Base-by-base conservation (phyloP, 2,888 invertebrate species). In the Andrena hattorfiana region DNA sequence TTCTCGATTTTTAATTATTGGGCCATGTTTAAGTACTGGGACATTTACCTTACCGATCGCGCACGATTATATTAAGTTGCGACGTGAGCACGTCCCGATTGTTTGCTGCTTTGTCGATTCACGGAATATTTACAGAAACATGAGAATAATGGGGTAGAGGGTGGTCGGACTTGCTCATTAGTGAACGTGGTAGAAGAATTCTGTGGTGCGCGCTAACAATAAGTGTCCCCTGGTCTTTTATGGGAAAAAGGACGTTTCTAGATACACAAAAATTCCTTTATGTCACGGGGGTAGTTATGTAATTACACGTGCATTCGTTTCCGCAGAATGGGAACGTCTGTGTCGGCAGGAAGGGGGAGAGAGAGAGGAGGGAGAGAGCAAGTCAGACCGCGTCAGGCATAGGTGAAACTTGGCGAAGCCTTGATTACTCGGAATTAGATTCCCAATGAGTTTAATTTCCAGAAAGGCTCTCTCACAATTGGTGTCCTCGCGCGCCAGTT, bases 351-450 rank as follows among this genome's bases (percentile, higher is more conserved):
- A 13, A 16, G 20, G 54, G 20, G 16, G 71, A 60, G 63, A 74
- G 51, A 28, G 23, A 23, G 56, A 26, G 26, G 10, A 13, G 20
- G 49, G n/a, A 48, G 68, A 54, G 68, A 71, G 28, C 54, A 26
- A 78, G 76, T 56, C 75, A 62, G 74, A 60, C 63, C 26, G 73
- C 74, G 70, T 32, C 42, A 62, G 69, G 77, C 80, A 77, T 83
- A 77, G 76, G 80, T 83, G 83, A 89, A 87, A 81, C 78, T 81
- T 78, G 78, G 85, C 78, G 80, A 89, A 79, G 79, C 56, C 84
- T 80, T 88, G 88, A 88, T 88, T 88, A 89, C 85, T 77, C 80
- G 80, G 66, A 88, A 88, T 88, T 88, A 88, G 87, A 87, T 87
- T 87, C 77, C 77, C 72, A 75, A 81, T 82, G 87, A 88, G 88